Evolutionary conservation across 2,113 vertebrate genomes (phyloP).

Genomic region (Hemiprocne comata): DNA sequence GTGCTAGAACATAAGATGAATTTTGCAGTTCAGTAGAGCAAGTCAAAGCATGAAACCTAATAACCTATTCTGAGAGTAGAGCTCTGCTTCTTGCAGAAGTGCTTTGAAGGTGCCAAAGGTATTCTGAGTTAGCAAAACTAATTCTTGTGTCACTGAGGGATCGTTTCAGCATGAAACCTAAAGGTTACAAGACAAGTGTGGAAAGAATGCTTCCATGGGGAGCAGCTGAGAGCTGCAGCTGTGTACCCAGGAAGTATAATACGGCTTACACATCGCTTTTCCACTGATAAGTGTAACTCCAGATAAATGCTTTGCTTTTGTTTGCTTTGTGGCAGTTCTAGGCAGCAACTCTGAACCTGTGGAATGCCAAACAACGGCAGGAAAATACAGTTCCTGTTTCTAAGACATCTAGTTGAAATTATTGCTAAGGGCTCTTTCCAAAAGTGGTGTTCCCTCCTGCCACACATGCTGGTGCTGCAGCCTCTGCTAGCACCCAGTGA

Average conservation of each 20-base stretch:
- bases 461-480: rapidly evolving
- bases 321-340: neutral
- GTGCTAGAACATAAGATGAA: neutral
- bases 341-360: neutral
- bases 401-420: neutral
- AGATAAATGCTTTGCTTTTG: neutral
- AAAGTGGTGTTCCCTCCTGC: neutral
- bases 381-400: neutral
- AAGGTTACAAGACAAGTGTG: neutral
- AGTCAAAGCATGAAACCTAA: neutral
- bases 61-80: neutral
- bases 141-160: neutral
- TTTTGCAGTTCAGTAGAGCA: neutral
- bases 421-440: neutral
- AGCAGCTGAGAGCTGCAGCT: neutral
- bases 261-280: neutral
- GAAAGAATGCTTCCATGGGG: neutral
- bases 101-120: neutral
- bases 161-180: neutral
- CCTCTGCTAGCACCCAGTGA: neutral
- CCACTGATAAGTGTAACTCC: neutral
- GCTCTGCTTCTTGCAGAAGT: neutral
- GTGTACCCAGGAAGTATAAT: neutral
- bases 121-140: neutral
- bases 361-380: neutral